These are phyloP conservation scores for Leptoclinus maculatus DNA, from an alignment of 2,797 vertebrate species.

Conservation along the genomic window DNA sequence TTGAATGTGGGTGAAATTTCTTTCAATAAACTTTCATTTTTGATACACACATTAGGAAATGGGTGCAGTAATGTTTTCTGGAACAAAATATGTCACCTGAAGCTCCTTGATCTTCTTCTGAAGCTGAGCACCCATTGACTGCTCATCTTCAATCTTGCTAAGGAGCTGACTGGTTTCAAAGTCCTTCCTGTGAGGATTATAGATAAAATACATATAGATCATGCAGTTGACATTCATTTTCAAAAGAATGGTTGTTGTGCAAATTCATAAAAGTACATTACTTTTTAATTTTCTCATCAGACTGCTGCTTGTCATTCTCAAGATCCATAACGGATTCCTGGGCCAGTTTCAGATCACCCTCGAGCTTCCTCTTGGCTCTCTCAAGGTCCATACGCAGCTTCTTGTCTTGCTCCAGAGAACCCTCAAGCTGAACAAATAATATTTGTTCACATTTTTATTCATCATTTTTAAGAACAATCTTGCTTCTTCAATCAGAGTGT, in stretches of 20 bases:
- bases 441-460: neutral
- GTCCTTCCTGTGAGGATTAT: slow-evolving; percentile 82
- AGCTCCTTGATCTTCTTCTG: slow-evolving; percentile 91
- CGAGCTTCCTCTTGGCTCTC: slow-evolving; percentile 89
- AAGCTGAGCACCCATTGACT: slow-evolving; percentile 81
- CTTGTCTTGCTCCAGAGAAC: slow-evolving; percentile 90
- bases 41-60: neutral
- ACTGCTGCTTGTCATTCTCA: slow-evolving; percentile 85
- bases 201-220: neutral
- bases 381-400: slow-evolving; percentile 89
- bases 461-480: neutral
- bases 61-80: neutral
- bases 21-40: neutral
- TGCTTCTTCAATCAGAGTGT: neutral
- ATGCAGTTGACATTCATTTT: neutral
- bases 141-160: slow-evolving; percentile 63
- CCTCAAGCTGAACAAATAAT: slow-evolving; percentile 83
- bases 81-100: neutral
- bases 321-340: slow-evolving; percentile 88
- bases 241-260: neutral
- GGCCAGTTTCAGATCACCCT: slow-evolving; percentile 89
- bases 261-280: too few species aligned
- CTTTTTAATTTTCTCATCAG: slow-evolving; percentile 10
- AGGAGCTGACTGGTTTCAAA: slow-evolving; percentile 87
- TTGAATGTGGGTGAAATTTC: neutral